phyloP scores from a whole-genome alignment of 2,888 invertebrate species.

The Branchipolynoe longqiensis region DNA sequence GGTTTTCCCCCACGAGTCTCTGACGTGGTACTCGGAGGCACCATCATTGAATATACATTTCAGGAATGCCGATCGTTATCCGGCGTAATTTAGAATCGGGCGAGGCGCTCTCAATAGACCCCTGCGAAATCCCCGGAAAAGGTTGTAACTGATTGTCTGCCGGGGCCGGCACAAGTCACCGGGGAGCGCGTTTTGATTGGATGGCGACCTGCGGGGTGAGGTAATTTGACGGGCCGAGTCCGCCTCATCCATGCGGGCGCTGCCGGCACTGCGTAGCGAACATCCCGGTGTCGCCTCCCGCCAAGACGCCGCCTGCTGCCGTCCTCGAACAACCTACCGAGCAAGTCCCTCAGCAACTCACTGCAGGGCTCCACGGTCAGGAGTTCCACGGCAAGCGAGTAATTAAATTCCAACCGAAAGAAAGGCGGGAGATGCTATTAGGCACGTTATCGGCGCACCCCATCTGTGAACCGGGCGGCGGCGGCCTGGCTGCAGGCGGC shows the following conservation, averaged over 20 bases:
- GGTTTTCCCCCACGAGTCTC: not conserved
- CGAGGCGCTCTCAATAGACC: slow-evolving; percentile 31
- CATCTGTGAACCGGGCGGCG: slow-evolving; percentile 34
- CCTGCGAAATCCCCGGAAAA: slow-evolving; percentile 43
- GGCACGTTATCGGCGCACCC: slow-evolving; percentile 31
- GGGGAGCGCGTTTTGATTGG: slow-evolving; percentile 53
- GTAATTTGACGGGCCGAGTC: slow-evolving; percentile 46
- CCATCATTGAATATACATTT: slow-evolving; percentile 57
- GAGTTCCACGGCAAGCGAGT: slow-evolving; percentile 33
- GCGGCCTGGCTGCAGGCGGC: not conserved
- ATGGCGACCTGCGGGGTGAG: slow-evolving; percentile 52
- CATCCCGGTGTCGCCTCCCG: not conserved
- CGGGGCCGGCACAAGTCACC: slow-evolving; percentile 15
- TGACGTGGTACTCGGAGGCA: slow-evolving; percentile 1
- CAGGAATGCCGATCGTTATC: slow-evolving; percentile 36
- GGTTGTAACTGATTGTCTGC: slow-evolving; percentile 50
- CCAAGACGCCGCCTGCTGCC: slow-evolving; percentile 25
- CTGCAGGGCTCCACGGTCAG: slow-evolving; percentile 36
- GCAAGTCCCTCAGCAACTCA: not conserved
- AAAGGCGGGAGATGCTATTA: slow-evolving; percentile 54
- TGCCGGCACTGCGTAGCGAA: slow-evolving; percentile 18
- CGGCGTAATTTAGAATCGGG: slow-evolving; percentile 45
- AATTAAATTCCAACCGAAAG: slow-evolving; percentile 52
- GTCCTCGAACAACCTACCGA: not conserved
- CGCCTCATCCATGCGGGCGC: slow-evolving; percentile 13